phyloP scores from a whole-genome alignment of 2,797 vertebrate species.

The Phalanger gymnotis region DNA sequence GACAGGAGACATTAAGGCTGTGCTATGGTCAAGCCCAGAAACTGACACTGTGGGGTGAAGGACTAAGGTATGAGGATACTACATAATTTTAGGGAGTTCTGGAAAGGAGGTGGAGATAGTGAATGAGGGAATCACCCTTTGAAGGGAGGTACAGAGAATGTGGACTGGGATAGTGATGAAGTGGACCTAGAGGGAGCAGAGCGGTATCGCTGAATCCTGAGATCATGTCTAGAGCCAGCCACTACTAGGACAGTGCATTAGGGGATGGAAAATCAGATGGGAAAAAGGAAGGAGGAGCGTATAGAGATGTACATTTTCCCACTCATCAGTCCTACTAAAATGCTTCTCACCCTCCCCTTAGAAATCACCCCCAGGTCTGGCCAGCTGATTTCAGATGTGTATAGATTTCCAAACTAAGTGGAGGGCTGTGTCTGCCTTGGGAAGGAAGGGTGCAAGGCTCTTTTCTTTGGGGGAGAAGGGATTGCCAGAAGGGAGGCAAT shows the following conservation, averaged over 20 bases:
- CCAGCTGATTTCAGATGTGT: too few species aligned
- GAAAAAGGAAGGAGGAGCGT: not conserved
- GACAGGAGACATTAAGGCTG: conserved; percentile 77
- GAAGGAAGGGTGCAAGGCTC: too few species aligned
- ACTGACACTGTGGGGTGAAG: conserved; percentile 60
- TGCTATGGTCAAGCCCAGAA: conserved; percentile 84
- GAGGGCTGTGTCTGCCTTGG: too few species aligned
- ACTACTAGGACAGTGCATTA: not conserved
- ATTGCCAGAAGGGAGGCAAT: too few species aligned
- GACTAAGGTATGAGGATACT: not conserved
- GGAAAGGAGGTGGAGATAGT: not conserved
- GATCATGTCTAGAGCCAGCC: not conserved
- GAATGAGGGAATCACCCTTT: not conserved
- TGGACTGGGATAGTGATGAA: not conserved
- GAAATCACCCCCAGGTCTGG: not conserved
- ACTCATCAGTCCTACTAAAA: not conserved
- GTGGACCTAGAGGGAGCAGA: not conserved
- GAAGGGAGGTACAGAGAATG: not conserved
- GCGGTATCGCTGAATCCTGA: not conserved
- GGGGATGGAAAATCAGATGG: not conserved
- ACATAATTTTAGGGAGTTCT: not conserved
- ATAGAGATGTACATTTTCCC: not conserved
- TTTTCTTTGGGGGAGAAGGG: too few species aligned
- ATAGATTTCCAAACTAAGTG: too few species aligned
- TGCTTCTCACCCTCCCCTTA: not conserved